Evolutionary conservation across 2,888 invertebrate species (phyloP).

Genomic region (Diaprepes abbreviatus): DNA sequence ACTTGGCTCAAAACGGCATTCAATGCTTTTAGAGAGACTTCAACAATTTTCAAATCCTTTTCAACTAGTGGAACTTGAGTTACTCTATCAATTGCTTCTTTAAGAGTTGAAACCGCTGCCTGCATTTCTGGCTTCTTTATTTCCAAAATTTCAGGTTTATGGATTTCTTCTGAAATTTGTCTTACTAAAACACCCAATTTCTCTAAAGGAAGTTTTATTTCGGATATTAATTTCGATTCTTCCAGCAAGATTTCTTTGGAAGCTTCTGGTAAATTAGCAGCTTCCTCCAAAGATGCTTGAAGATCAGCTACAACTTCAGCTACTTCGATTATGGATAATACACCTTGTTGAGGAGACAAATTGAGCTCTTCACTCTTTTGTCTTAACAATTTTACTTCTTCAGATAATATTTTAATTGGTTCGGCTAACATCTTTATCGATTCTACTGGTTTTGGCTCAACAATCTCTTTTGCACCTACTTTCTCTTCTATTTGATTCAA

Average conservation of each 20-base stretch:
- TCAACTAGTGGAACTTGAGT: conserved; percentile 1
- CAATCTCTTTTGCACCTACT: neutral
- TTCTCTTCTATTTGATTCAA: conserved; percentile 1
- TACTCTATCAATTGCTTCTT: conserved; percentile 41
- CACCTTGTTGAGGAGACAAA: conserved; percentile 42
- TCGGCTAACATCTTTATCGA: neutral
- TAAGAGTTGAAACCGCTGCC: conserved; percentile 45
- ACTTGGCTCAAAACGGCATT: conserved; percentile 19
- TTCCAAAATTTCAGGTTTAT: conserved; percentile 39
- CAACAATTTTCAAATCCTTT: conserved; percentile 29
- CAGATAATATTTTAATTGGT: conserved; percentile 39
- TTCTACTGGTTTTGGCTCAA: neutral
- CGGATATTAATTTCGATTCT: neutral
- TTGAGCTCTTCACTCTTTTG: conserved; percentile 41
- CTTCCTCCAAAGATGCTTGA: conserved; percentile 15
- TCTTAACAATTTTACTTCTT: conserved; percentile 43
- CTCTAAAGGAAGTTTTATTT: conserved; percentile 1
- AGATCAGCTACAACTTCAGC: conserved; percentile 35
- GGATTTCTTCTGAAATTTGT: conserved; percentile 35
- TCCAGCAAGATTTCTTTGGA: neutral
- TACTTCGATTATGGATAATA: conserved; percentile 47
- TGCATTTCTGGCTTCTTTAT: conserved; percentile 44
- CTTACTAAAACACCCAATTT: neutral
- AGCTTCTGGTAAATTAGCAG: neutral
- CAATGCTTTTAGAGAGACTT: conserved; percentile 36